These are phyloP conservation scores for Ptilodon capucinus DNA, from an alignment of 2,888 invertebrate species.

Conservation along the genomic window DNA sequence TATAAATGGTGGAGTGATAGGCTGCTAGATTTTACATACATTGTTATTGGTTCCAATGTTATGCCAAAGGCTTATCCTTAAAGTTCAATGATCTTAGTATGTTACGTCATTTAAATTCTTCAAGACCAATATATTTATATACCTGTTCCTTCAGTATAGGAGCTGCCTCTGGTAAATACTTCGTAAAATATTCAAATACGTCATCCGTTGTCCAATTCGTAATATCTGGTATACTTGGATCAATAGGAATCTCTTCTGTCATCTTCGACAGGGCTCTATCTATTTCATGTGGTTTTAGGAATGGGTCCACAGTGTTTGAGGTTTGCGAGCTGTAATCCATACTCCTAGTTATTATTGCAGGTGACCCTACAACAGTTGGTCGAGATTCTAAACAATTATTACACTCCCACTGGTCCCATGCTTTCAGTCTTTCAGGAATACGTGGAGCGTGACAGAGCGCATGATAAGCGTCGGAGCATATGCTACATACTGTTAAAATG, in stretches of 20 bases:
- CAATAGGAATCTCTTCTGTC: constrained; percentile 74
- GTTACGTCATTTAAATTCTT: neutral
- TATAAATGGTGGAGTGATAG: too few relatives aligned
- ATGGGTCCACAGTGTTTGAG: constrained; percentile 60
- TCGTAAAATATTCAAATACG: constrained; percentile 90
- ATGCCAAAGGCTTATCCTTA: too few relatives aligned
- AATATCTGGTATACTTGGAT: constrained; percentile 89
- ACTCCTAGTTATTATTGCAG: constrained; percentile 57
- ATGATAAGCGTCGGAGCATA: constrained; percentile 94
- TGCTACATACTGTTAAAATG: constrained; percentile 89
- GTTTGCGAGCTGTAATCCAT: constrained; percentile 53
- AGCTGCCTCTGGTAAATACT: constrained; percentile 91
- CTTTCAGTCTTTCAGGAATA: constrained; percentile 80
- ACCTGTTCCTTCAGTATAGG: constrained; percentile 92
- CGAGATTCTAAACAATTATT: constrained; percentile 83
- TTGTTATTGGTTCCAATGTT: too few relatives aligned
- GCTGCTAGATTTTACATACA: too few relatives aligned
- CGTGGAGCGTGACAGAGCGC: constrained; percentile 90
- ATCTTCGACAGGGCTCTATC: constrained; percentile 68
- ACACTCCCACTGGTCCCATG: constrained; percentile 87
- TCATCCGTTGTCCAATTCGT: constrained; percentile 92
- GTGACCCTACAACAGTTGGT: constrained; percentile 62
- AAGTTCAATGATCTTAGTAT: constrained; percentile 7
- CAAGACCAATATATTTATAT: constrained; percentile 17
- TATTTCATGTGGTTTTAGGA: constrained; percentile 72